Percentiles rank a stretch among this genome's conserved stretches.
These are phyloP conservation scores for Chrysolina haemoptera DNA, from an alignment of 2,888 invertebrate genomes.

Conservation along the genomic window DNA sequence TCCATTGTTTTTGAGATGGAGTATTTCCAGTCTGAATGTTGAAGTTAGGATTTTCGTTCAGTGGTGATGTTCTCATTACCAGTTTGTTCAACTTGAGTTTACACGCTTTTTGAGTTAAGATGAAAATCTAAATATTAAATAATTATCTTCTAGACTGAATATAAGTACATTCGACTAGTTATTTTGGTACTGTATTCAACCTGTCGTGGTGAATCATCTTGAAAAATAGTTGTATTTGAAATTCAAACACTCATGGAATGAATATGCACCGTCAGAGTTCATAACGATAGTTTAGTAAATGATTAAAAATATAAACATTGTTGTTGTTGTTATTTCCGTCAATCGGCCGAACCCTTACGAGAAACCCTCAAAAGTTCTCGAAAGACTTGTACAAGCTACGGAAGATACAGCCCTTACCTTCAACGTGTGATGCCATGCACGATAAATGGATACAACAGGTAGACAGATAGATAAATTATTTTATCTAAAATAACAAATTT, in stretches of 20 bases:
- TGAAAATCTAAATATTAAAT: constrained; percentile 19
- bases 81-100: constrained; percentile 23
- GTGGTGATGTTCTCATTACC: not conserved
- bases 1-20: constrained; percentile 30
- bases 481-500: too few relatives aligned
- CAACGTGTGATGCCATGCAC: too few relatives aligned
- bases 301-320: too few relatives aligned
- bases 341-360: too few relatives aligned
- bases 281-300: too few relatives aligned
- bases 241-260: too few relatives aligned
- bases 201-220: not conserved
- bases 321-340: too few relatives aligned
- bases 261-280: not conserved
- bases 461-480: too few relatives aligned
- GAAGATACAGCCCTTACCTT: too few relatives aligned
- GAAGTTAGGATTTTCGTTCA: constrained; percentile 16
- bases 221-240: not conserved
- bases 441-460: too few relatives aligned
- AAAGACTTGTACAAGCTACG: too few relatives aligned
- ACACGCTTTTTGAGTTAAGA: constrained; percentile 18
- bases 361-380: too few relatives aligned
- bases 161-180: not conserved
- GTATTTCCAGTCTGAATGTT: constrained; percentile 16
- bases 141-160: not conserved
- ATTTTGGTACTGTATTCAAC: not conserved